phyloP scores from a whole-genome alignment of 2,888 invertebrate species.

The Synergus gifuensis region DNA sequence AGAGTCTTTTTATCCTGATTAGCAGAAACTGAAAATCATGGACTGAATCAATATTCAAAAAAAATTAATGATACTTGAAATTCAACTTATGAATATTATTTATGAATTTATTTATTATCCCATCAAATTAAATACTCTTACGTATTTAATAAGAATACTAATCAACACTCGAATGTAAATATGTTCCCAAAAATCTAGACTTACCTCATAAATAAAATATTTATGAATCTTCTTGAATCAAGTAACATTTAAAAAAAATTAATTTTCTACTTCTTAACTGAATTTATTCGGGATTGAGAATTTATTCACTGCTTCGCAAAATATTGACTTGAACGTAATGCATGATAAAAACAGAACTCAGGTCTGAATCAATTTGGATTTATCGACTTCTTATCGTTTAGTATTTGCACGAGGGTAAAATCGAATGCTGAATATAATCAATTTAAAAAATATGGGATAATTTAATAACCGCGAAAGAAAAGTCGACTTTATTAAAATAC shows the following conservation, averaged over 20 bases:
- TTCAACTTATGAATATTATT: conserved; percentile 1
- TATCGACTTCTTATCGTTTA: neutral
- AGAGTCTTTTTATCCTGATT: no score
- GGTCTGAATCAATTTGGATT: neutral
- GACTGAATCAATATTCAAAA: neutral
- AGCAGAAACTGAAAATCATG: neutral
- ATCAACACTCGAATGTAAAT: neutral
- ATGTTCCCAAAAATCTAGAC: neutral
- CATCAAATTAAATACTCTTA: neutral
- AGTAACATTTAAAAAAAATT: neutral
- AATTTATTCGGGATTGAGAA: neutral
- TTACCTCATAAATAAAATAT: neutral
- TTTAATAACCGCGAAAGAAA: conserved; percentile 69
- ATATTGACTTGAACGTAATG: neutral
- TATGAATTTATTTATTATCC: no score
- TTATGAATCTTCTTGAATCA: neutral
- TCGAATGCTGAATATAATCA: conserved; percentile 26
- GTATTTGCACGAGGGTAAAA: conserved; percentile 9
- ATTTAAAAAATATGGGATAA: conserved; percentile 59
- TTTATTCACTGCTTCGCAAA: conserved; percentile 2
- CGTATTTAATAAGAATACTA: neutral
- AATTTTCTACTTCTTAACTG: no score
- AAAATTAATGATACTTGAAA: neutral
- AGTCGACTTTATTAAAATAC: conserved; percentile 70
- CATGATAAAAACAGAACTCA: neutral